Evolutionary conservation across 2,888 invertebrate species (phyloP), one percentile per base, ranked within the genome.

Genomic region (Chymomyza amoena): DNA sequence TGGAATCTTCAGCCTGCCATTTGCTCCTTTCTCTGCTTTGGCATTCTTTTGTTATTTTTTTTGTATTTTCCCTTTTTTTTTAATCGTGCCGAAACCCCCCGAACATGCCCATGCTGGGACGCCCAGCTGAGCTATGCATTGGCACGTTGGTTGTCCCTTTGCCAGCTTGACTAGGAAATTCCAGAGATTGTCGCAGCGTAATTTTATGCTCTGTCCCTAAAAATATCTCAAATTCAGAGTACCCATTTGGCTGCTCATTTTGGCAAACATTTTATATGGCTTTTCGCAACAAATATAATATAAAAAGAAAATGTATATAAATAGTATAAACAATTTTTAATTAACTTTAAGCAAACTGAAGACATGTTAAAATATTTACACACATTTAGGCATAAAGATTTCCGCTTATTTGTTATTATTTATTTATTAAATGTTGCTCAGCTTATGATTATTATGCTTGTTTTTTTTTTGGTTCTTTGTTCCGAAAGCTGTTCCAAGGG

Each of bases 351-450:
- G 39, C 39, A 15, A 45, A 45, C 13, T 45, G 13, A 57, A 28
- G 28, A 25, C 10, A 57, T 20, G 28, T 57, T 5, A 25, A 57
- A 57, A 57, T 57, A 25, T 25, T 45, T 45, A 45, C 39, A 45
- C 39, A 45, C 39, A 45, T 45, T 45, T 45, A 3, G 13, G 39
- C 39, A 45, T 45, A 45, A 45, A 13, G 18, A 54, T 20, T 57
- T 57, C 1, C 25, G 72, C 76, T 68, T 65, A 66, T 69, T 63
- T 68, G 67, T 70, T 77, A 79, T 76, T 79, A 78, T 76, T 78
- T 78, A 78, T 78, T 78, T 79, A 79, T 79, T 76, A 78, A 76
- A 76, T 76, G 76, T 75, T 64, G 75, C 61, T 61, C 69, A 78
- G 68, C 72, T 68, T 77, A 16, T 7, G 16, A 54, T 54, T 54